Evolutionary conservation across 2,888 invertebrate species (phyloP).

Genomic region (Drosophila longiperda): DNA sequence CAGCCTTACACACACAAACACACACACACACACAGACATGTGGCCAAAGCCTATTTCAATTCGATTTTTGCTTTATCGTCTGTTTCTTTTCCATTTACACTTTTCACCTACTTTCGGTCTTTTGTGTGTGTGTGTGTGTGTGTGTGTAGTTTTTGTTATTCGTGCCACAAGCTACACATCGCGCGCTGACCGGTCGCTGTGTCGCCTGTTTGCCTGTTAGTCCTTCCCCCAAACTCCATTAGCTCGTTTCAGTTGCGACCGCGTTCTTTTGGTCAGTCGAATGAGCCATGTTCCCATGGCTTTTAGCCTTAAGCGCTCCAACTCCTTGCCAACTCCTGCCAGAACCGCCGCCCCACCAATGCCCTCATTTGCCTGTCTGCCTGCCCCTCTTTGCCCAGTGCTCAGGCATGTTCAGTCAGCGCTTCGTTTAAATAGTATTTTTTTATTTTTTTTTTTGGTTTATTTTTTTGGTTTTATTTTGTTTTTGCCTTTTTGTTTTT

Average conservation of each 20-base stretch:
- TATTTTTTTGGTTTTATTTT: not conserved
- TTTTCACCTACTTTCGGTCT: constrained; percentile 75
- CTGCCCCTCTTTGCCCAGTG: constrained; percentile 22
- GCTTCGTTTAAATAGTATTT: constrained; percentile 42
- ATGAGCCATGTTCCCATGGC: constrained; percentile 43
- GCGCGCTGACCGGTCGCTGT: constrained; percentile 62
- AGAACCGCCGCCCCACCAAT: not conserved
- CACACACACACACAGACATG: constrained; percentile 1
- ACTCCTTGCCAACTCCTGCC: not conserved
- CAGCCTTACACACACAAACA: constrained; percentile 23
- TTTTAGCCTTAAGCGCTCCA: constrained; percentile 30
- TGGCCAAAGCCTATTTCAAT: constrained; percentile 51
- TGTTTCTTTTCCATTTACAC: constrained; percentile 59
- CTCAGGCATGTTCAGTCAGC: constrained; percentile 70
- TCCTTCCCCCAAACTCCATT: constrained; percentile 13
- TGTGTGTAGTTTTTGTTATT: constrained; percentile 39
- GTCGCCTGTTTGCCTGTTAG: constrained; percentile 54
- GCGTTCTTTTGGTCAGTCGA: constrained; percentile 55
- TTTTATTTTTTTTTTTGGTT: constrained; percentile 10
- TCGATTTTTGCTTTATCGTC: constrained; percentile 66
- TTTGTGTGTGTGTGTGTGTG: constrained; percentile 35
- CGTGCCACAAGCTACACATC: constrained; percentile 60
- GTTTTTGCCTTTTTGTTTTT: not conserved
- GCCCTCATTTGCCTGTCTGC: constrained; percentile 10
- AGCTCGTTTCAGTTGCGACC: constrained; percentile 41